Evolutionary conservation across 2,888 invertebrate genomes (phyloP).

Genomic region (Coelogynopora nodosa): DNA sequence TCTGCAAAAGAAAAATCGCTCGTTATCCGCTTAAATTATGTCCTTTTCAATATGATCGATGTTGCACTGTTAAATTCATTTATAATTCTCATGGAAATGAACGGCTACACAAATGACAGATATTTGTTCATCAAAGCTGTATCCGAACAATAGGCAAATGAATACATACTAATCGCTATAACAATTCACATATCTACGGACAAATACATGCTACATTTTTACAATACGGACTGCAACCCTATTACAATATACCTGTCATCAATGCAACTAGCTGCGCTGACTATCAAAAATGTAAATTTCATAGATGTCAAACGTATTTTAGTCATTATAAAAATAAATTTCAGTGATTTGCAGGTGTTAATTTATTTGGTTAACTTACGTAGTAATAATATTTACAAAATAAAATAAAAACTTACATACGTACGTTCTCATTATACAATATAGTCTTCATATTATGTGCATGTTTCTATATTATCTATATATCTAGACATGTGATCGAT

Average conservation of each 20-base stretch:
- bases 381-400: too few relatives aligned
- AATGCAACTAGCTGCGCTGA: too few relatives aligned
- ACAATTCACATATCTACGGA: neutral
- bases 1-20: neutral
- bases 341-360: too few relatives aligned
- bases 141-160: neutral
- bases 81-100: slow-evolving; percentile 20
- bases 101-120: slow-evolving; percentile 8
- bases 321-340: too few relatives aligned
- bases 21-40: neutral
- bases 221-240: neutral
- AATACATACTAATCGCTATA: neutral
- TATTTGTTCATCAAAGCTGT: neutral
- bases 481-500: neutral
- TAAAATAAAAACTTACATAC: too few relatives aligned
- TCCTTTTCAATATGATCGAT: slow-evolving; percentile 26
- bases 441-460: too few relatives aligned
- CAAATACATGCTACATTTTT: neutral
- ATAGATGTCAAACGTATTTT: neutral
- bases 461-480: too few relatives aligned
- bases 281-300: neutral
- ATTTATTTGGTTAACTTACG: too few relatives aligned
- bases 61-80: slow-evolving; percentile 4
- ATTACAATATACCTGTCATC: neutral
- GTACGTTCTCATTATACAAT: too few relatives aligned